Evolutionary conservation across 2,113 vertebrate genomes (phyloP).

Genomic region (Boulengeromyrus knoepffleri): DNA sequence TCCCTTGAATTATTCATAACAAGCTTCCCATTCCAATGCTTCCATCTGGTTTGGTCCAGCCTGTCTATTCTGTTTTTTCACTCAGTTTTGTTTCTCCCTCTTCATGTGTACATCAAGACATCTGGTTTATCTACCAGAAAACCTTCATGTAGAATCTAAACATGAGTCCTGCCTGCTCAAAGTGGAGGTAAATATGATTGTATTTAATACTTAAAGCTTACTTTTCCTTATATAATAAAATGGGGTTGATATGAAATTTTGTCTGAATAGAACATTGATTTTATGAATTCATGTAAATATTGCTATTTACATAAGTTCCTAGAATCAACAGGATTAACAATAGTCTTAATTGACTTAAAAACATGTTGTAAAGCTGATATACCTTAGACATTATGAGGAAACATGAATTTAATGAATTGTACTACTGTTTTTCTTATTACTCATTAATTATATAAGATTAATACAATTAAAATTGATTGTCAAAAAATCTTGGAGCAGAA

Average conservation of each 20-base stretch:
- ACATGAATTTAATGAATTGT: not conserved
- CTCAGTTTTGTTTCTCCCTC: not conserved
- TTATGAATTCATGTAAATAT: not conserved
- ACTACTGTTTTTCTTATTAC: not conserved
- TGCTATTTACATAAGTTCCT: not conserved
- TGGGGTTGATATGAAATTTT: not conserved
- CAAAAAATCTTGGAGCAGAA: not conserved
- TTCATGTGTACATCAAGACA: slow-evolving; percentile 17
- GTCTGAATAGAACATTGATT: not conserved
- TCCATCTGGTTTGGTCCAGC: not conserved
- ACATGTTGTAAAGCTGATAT: not conserved
- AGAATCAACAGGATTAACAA: not conserved
- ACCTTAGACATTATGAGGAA: not conserved
- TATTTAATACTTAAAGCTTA: not conserved
- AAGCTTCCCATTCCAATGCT: not conserved
- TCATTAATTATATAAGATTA: not conserved
- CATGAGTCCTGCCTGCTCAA: slow-evolving; percentile 31
- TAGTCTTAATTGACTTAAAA: not conserved
- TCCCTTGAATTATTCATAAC: slow-evolving; percentile 22
- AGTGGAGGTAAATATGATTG: slow-evolving; percentile 45
- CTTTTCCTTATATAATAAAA: not conserved
- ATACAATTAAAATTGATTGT: not conserved
- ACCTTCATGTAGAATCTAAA: slow-evolving; percentile 15
- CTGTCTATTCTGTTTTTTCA: not conserved
- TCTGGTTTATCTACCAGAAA: slow-evolving; percentile 13